These are phyloP conservation scores for Danio aesculapii DNA, from an alignment of 2,797 vertebrate species.

Conservation along the genomic window DNA sequence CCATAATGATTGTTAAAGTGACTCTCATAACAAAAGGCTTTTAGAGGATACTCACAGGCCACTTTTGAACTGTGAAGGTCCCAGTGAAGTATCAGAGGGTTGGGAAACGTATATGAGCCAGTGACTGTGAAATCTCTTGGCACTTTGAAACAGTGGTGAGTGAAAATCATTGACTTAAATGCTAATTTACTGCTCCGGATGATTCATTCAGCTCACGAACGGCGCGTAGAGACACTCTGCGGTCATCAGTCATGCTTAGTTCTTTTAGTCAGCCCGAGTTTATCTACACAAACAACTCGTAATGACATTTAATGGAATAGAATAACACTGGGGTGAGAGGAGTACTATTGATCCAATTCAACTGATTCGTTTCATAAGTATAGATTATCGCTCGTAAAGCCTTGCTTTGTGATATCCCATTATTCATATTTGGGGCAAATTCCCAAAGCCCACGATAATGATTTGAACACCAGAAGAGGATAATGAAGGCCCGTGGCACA, in stretches of 20 bases:
- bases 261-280: slow-evolving; percentile 32
- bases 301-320: slow-evolving; percentile 54
- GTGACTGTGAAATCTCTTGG: slow-evolving; percentile 52
- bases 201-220: slow-evolving; percentile 50
- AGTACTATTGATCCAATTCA: slow-evolving; percentile 34
- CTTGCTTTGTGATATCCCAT: background rate
- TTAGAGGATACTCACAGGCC: slow-evolving; percentile 59
- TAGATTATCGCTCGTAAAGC: slow-evolving; percentile 39
- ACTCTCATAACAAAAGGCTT: slow-evolving; percentile 70
- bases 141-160: slow-evolving; percentile 50
- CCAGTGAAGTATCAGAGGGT: slow-evolving; percentile 33
- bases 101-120: slow-evolving; percentile 39
- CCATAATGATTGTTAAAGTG: slow-evolving; percentile 75
- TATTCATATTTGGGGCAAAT: slow-evolving; percentile 40
- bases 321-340: slow-evolving; percentile 14
- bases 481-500: slow-evolving; percentile 69
- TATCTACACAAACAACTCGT: slow-evolving; percentile 56
- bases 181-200: slow-evolving; percentile 54
- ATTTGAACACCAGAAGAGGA: slow-evolving; percentile 66
- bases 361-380: slow-evolving; percentile 22
- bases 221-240: slow-evolving; percentile 42
- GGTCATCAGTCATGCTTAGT: slow-evolving; percentile 49
- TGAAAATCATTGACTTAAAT: slow-evolving; percentile 58
- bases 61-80: slow-evolving; percentile 31
- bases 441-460: slow-evolving; percentile 62